phyloP scores from a whole-genome alignment of 1,140 invertebrate genomes.

The Cydia fagiglandana region DNA sequence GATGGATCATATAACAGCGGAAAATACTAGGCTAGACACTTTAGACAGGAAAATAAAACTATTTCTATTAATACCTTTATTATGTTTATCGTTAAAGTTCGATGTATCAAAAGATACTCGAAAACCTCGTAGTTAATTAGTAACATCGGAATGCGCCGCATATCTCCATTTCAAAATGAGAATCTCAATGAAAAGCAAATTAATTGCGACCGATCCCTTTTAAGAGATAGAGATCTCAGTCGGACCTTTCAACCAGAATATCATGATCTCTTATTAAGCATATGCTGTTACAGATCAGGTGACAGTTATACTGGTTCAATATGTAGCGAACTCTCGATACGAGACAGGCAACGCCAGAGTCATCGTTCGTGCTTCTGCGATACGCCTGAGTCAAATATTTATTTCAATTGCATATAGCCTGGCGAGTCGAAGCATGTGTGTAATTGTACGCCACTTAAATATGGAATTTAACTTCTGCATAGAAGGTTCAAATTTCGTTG shows the following conservation, averaged over 20 bases:
- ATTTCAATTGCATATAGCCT: neutral
- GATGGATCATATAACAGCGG: too few species aligned
- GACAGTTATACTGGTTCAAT: neutral
- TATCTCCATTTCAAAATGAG: neutral
- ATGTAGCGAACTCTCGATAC: neutral
- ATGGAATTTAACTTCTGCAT: too few species aligned
- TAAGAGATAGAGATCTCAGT: neutral
- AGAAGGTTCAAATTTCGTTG: too few species aligned
- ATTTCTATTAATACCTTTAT: too few species aligned
- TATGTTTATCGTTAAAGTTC: too few species aligned
- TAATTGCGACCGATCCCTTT: neutral
- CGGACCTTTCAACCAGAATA: neutral
- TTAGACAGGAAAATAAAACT: too few species aligned
- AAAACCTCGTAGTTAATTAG: neutral
- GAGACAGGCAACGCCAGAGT: neutral
- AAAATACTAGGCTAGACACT: too few species aligned
- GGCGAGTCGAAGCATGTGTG: too few species aligned
- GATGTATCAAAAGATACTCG: too few species aligned
- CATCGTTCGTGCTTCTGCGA: neutral
- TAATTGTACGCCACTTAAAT: too few species aligned
- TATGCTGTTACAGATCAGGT: neutral
- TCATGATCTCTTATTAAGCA: neutral
- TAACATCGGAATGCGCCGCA: neutral
- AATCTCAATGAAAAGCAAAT: neutral
- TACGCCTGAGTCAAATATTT: neutral